phyloP scores from a whole-genome alignment of 2,113 vertebrate genomes.

The Edolisoma coerulescens region DNA sequence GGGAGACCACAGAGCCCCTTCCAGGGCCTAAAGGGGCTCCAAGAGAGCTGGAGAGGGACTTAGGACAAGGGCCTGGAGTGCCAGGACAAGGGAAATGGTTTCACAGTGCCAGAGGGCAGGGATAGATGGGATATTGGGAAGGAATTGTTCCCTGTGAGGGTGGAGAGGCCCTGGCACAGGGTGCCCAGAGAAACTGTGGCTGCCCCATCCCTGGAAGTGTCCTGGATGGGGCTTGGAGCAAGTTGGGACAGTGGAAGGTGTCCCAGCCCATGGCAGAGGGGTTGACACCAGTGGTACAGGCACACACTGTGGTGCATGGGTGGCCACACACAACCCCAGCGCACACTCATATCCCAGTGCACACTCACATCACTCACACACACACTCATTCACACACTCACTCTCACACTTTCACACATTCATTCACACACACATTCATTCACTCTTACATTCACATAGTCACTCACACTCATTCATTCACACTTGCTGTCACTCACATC shows the following conservation, averaged over 20 bases:
- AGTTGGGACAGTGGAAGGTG: no score
- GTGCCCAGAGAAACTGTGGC: not conserved
- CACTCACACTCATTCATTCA: not conserved
- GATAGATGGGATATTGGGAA: not conserved
- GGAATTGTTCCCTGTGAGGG: not conserved
- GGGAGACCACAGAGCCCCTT: not conserved
- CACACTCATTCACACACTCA: not conserved
- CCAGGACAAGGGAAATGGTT: no score
- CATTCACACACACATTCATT: not conserved
- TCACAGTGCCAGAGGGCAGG: not conserved
- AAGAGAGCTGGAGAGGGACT: not conserved
- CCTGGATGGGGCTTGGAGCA: not conserved
- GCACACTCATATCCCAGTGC: no score
- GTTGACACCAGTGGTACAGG: not conserved
- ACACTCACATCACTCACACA: not conserved
- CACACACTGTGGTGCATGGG: accelerated
- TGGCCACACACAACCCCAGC: not conserved
- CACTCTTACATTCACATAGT: not conserved
- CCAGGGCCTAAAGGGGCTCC: not conserved
- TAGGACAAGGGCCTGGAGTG: not conserved
- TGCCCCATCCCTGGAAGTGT: not conserved
- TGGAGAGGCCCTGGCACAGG: not conserved
- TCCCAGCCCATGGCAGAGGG: not conserved
- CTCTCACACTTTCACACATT: not conserved
- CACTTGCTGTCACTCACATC: not conserved